Evolutionary conservation across 2,113 vertebrate genomes (phyloP), one percentile per base, ranked within the genome.

Genomic region (Narcine bancroftii): DNA sequence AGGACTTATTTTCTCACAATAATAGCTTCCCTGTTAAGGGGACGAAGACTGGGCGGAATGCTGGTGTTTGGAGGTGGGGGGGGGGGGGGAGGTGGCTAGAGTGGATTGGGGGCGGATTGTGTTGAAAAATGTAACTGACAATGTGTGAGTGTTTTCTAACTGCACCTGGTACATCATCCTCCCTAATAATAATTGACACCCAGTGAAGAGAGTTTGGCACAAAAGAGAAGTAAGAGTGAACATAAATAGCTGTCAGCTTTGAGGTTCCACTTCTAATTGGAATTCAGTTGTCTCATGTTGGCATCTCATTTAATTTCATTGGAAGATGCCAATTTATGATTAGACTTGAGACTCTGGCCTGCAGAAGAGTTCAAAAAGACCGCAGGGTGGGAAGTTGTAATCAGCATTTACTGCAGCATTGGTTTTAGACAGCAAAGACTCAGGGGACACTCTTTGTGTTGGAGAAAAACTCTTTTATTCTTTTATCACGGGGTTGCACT

Each of bases 191-290:
- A 60, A 33, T 36, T 53, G 53, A 56, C 56, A 85, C 33, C 81
- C 13, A 36, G 36, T 13, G 13, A 60, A 85, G 53, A 36, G 53
- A 56, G 50, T 60, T 85, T n/a, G 53, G 15, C n/a, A n/a, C 81
- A 60, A 83, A 53, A 83, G 47, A 11, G 79, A 83, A 56, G 24
- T n/a, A 83, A 85, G 29, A 85, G 81, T 60, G n/a, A 85, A 85
- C 56, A 56, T 60, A 85, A 85, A 85, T 60, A 85, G 81, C 81
- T 85, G 81, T 85, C 81, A 85, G 53, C 21, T 60, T 21, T 85
- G 81, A 85, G 81, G 81, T 56, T 85, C 50, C 53, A 85, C n/a
- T 60, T 85, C 50, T 56, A 85, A 60, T 60, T 85, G 56, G 81
- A 36, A 36, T 85, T 36, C 81, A 85, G 53, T 85, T 60, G 53